Percentiles rank a stretch among this genome's conserved stretches.
phyloP scores from a whole-genome alignment of 2,888 invertebrate species.

The Diachrysia chrysitis region DNA sequence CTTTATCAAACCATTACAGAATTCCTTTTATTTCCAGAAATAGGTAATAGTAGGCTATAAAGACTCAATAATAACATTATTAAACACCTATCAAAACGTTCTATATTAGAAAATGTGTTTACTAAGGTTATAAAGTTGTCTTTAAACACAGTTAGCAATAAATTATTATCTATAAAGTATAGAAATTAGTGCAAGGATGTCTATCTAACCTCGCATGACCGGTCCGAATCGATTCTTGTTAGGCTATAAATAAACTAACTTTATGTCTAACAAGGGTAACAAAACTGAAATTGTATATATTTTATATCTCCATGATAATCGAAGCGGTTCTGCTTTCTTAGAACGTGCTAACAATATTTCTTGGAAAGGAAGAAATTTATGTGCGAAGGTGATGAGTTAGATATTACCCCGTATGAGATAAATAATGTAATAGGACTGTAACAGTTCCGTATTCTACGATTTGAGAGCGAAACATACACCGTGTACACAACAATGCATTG shows the following conservation, averaged over 20 bases:
- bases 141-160: constrained; percentile 28
- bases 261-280: constrained; percentile 25
- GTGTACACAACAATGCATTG: constrained; percentile 69
- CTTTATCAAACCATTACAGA: constrained; percentile 12
- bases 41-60: background rate
- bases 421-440: constrained; percentile 14
- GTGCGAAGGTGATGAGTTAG: constrained; percentile 3
- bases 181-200: constrained; percentile 31
- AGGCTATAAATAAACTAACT: constrained; percentile 28
- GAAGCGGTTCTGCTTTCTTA: constrained; percentile 10
- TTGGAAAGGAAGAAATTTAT: background rate
- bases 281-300: constrained; percentile 23
- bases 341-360: constrained; percentile 6
- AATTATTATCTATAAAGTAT: constrained; percentile 37
- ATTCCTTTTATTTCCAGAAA: too few species aligned
- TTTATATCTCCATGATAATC: constrained; percentile 15
- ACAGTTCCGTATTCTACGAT: constrained; percentile 24
- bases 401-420: constrained; percentile 12
- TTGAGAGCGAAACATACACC: constrained; percentile 43
- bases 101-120: constrained; percentile 12
- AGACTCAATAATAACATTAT: constrained; percentile 19
- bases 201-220: constrained; percentile 23
- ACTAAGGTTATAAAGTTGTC: constrained; percentile 31
- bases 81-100: constrained; percentile 28
- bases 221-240: constrained; percentile 31